Base-by-base conservation (phyloP, 2,113 vertebrate genomes). In the Merops nubicus region DNA sequence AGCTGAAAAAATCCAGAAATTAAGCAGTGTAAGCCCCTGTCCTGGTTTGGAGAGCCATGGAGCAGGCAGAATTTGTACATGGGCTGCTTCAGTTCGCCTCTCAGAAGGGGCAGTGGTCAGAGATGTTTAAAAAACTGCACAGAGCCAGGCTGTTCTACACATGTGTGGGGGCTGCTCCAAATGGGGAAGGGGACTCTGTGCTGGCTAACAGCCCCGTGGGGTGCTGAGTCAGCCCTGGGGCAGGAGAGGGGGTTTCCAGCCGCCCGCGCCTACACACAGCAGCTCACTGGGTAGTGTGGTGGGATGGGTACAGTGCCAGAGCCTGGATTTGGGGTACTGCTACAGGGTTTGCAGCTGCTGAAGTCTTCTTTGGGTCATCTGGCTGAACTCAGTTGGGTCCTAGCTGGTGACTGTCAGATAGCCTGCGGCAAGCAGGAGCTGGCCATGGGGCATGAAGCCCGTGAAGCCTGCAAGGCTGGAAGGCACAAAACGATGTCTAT, bases 341-440 rank as follows among this genome's bases (percentile, higher is more conserved):
- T 36, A 4, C 9, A 8, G 50, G 10, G 5, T 43, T 65, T 53
- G 19, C 18, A 48, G 50, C 36, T 83, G 23, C 34, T 78, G 51
- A 73, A 40, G 13, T n/a, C 15, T 60, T 83, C 22, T 72, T 5
- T 5, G 43, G 22, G 26, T 91, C 82, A 89, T 96, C 74, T 97
- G 95, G 18, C 94, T 96, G 79, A 98, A 98, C 86, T 98, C 97
- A 64, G 96, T 94, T 74, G 98, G 84, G 4, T 97, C 98, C 68
- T 69, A 85, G 53, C 97, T 98, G 73, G 98, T 98, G 70, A 96
- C 96, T 82, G 94, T 70, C 18, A 98, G 97, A 70, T 97, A 98
- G 50, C 97, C 93, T 79, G 92, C 97, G 43, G 98, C 98, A 5
- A 94, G 96, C 38, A 98, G 94, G 88, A 98, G 98, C 40, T 93